Evolutionary conservation across 1,140 invertebrate species (phyloP).

Genomic region (Vanessa tameamea): DNA sequence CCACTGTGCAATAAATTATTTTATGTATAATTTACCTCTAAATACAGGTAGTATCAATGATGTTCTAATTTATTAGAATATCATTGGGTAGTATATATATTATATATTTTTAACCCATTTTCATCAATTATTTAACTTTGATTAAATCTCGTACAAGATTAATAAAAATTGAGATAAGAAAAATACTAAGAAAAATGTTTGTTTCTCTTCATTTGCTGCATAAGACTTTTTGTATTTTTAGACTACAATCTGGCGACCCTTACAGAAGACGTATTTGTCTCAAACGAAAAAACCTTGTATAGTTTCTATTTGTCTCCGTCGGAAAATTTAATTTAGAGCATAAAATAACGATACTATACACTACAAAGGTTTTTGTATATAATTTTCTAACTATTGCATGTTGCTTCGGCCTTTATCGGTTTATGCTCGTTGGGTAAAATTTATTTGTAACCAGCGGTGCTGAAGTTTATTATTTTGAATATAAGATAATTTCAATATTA

Average conservation of each 20-base stretch:
- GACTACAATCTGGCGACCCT: slow-evolving; percentile 2
- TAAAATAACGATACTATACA: neutral
- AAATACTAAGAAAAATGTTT: neutral
- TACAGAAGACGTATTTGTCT: slow-evolving; percentile 9
- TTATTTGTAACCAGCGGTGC: no score
- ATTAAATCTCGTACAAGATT: neutral
- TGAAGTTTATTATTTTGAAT: no score
- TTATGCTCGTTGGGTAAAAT: no score
- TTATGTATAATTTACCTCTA: no score
- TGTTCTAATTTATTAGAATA: no score
- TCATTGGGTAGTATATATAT: no score
- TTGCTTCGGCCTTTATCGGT: no score
- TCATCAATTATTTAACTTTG: neutral
- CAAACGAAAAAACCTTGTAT: slow-evolving; percentile 11
- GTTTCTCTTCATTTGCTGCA: neutral
- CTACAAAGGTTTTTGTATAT: neutral
- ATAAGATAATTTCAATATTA: no score
- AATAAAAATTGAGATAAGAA: neutral
- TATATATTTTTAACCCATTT: no score
- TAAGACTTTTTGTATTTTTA: slow-evolving; percentile 2
- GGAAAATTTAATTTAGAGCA: slow-evolving; percentile 8
- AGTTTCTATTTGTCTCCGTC: slow-evolving; percentile 1
- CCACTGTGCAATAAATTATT: no score
- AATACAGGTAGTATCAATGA: no score
- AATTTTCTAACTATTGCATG: no score